phyloP scores from a whole-genome alignment of 2,888 invertebrate genomes.

The Cephus sareptanus region DNA sequence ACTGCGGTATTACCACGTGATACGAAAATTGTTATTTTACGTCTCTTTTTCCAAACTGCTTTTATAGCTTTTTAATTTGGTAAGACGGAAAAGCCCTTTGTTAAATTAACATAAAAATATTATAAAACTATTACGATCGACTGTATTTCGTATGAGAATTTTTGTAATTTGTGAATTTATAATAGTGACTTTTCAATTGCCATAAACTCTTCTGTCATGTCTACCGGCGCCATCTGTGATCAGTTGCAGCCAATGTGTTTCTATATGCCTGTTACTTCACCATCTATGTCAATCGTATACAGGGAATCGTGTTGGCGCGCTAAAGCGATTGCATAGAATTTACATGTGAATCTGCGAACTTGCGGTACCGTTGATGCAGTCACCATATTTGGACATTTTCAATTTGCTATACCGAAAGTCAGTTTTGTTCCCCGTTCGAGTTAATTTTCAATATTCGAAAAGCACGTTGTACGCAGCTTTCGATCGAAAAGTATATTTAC shows the following conservation, averaged over 20 bases:
- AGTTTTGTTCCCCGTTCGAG: not conserved
- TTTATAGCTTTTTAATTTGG: not conserved
- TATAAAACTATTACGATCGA: not conserved
- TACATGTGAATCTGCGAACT: conserved; percentile 21
- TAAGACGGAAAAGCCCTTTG: not conserved
- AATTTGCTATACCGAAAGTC: not conserved
- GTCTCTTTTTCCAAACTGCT: not conserved
- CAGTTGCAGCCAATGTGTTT: not conserved
- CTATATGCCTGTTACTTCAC: not conserved
- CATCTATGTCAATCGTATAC: not conserved
- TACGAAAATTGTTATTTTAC: not conserved
- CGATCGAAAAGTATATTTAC: not conserved
- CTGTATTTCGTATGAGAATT: not conserved
- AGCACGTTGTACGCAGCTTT: not conserved
- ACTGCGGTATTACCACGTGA: not conserved
- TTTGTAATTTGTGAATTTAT: not conserved
- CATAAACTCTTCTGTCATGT: too few relatives aligned
- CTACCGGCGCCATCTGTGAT: not conserved
- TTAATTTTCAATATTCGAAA: not conserved
- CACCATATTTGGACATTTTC: not conserved
- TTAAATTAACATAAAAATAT: not conserved
- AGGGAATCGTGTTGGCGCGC: not conserved
- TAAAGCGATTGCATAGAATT: conserved; percentile 24
- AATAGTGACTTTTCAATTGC: not conserved
- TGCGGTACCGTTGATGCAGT: too few relatives aligned